Evolutionary conservation across 2,888 invertebrate genomes (phyloP).

Genomic region (Cheilosia variabilis): DNA sequence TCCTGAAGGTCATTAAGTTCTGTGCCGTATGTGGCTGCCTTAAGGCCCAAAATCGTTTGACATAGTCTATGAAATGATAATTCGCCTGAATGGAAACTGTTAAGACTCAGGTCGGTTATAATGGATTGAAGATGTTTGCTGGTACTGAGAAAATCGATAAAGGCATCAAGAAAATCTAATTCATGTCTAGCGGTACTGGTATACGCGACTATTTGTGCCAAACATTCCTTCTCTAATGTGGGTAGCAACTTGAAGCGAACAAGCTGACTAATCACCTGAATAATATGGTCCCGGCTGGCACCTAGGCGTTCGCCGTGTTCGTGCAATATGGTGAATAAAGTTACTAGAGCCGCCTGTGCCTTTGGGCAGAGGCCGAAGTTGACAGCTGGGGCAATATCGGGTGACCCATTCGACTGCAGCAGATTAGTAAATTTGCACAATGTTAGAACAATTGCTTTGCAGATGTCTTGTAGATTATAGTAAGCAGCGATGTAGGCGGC

Average conservation of each 20-base stretch:
- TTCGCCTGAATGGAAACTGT: not conserved
- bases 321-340: not conserved
- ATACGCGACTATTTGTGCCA: not conserved
- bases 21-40: not conserved
- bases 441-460: not conserved
- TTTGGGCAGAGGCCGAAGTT: not conserved
- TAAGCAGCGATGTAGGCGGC: not conserved
- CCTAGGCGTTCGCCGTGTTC: not conserved
- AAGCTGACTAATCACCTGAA: not conserved
- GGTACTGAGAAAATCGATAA: conserved; percentile 2
- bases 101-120: not conserved
- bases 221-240: not conserved
- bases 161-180: not conserved
- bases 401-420: not conserved
- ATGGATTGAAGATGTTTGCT: not conserved
- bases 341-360: not conserved
- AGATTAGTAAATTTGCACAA: not conserved
- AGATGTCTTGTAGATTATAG: not conserved
- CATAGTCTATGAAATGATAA: not conserved
- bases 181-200: not conserved
- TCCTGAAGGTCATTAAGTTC: not conserved
- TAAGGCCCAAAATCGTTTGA: not conserved
- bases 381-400: not conserved
- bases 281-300: not conserved
- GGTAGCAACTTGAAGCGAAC: not conserved